Evolutionary conservation across 1,140 invertebrate genomes (phyloP).

Genomic region (Lepidostoma basale): DNA sequence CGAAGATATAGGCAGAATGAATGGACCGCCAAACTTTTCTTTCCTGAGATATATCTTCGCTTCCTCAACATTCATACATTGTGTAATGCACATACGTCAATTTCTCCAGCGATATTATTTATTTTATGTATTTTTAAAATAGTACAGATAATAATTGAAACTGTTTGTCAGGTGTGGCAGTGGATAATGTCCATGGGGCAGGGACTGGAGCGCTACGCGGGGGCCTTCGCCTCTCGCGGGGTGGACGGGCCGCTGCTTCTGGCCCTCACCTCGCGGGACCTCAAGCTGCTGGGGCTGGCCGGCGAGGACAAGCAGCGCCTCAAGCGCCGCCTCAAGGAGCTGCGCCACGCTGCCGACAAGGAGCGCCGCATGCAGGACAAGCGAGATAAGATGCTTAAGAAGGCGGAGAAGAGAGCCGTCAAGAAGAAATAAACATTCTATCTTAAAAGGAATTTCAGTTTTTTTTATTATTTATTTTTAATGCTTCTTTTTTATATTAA

Average conservation of each 20-base stretch:
- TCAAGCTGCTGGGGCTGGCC: constrained; percentile 83
- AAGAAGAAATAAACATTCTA: constrained; percentile 67
- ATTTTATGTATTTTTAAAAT: background rate
- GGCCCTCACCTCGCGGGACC: constrained; percentile 82
- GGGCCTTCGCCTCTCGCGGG: constrained; percentile 81
- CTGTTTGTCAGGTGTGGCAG: constrained; percentile 76
- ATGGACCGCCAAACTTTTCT: too few relatives aligned
- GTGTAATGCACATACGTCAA: too few relatives aligned
- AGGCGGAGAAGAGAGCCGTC: constrained; percentile 71
- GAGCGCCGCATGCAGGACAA: constrained; percentile 75
- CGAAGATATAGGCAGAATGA: too few relatives aligned
- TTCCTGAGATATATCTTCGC: too few relatives aligned
- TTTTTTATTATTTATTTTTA: background rate
- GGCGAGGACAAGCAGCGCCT: constrained; percentile 81
- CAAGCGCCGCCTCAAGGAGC: constrained; percentile 89
- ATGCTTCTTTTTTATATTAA: too few relatives aligned
- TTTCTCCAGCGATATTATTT: background rate
- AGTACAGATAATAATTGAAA: background rate
- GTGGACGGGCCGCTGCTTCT: constrained; percentile 84
- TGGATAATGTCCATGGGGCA: constrained; percentile 81
- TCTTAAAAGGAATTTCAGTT: too few relatives aligned
- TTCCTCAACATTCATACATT: too few relatives aligned
- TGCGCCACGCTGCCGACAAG: constrained; percentile 79
- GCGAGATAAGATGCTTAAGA: constrained; percentile 83
- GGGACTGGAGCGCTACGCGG: constrained; percentile 82